Base-by-base conservation (phyloP, 2,797 vertebrate genomes). In the Semaprochilodus insignis region DNA sequence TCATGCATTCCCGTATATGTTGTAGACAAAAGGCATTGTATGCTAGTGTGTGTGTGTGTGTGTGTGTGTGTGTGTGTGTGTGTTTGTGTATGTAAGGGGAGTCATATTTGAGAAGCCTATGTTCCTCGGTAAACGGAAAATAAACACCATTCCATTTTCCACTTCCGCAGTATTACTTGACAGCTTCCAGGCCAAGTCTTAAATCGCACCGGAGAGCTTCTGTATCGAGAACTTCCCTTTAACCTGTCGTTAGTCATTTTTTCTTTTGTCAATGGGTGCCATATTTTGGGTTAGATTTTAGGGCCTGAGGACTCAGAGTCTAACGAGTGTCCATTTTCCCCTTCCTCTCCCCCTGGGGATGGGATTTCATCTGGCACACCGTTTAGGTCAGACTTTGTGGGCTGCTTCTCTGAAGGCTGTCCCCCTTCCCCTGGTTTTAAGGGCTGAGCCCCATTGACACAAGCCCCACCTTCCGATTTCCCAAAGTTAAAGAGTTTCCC, bases 401-500 rank as follows among this genome's bases (percentile, higher is more conserved):
- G 82, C 34, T 90, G 93, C 86, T 92, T 94, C 17, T 97, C 96
- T 0, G 91, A 87, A 21, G 74, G 55, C 72, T 91, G 93, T 76
- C 89, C 63, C 21, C 88, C 89, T 3, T 93, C 88, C 87, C 93
- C 81, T 0, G 89, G 82, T 88, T 93, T 90, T 86, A 89, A 88
- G 83, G 65, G 79, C 21, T 95, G 31, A 77, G 93, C 76, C 89
- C 95, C 94, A 14, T 96, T 94, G 83, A 95, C 86, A 67, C 91
- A 94, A 0, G 91, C 34, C 44, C 93, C 95, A 78, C 95, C 93
- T 86, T 96, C 95, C 0, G 96, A 93, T 86, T 96, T 96, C 72
- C 95, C 96, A 36, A 99, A 99, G 87, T 98, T 97, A 90, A 99
- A 99, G 70, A 99, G 96, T 91, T 99, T 99, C 88, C 96, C 93